Base-by-base conservation (phyloP, 2,113 vertebrate species). In the Gadus macrocephalus region DNA sequence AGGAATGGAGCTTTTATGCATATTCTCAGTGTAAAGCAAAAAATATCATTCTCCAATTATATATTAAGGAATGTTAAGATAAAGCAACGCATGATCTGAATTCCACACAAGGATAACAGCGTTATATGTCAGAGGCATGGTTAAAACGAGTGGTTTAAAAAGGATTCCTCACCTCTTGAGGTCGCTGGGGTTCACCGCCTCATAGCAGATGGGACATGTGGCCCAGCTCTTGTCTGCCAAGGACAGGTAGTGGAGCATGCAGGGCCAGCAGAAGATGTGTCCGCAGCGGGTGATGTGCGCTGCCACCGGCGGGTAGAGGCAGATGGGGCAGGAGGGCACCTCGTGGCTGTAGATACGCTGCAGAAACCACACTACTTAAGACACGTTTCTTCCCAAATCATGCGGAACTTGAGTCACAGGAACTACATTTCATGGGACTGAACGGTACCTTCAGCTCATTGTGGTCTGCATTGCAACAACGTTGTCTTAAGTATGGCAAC, bases 211-310 rank as follows among this genome's bases (percentile, higher is more conserved):
- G 68, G 97, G 97, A 80, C 97, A 99, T 87, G 96, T 98, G 72
- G 96, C 95, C 96, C 97, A 99, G 81, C 91, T 92, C 90, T 95
- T 97, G 67, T 99, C 97, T 53, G 95, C 93, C 63, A 99, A 81
- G 69, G 97, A 97, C 72, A 98, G 92, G 84, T 96, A 99, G 86
- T 98, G 97, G 86, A 99, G 91, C 88, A 99, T 98, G 86, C 97
- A 99, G 0, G 96, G 92, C 97, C 97, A 98, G 83, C 97, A 99
- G 80, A 96, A 99, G 86, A 99, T 98, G 85, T 99, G 97, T 60
- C 97, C 97, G 31, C 97, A 99, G 64, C 93, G 94, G 0, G 97
- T 99, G 85, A 99, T 98, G 91, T 95, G 97, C 31, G 97, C 97
- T 22, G 95, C 95, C 0, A 96, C 89, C 0, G 97, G 97, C 53